Conservation (phyloP, 2,113 vertebrate species). For the Mugil cephalus region DNA sequence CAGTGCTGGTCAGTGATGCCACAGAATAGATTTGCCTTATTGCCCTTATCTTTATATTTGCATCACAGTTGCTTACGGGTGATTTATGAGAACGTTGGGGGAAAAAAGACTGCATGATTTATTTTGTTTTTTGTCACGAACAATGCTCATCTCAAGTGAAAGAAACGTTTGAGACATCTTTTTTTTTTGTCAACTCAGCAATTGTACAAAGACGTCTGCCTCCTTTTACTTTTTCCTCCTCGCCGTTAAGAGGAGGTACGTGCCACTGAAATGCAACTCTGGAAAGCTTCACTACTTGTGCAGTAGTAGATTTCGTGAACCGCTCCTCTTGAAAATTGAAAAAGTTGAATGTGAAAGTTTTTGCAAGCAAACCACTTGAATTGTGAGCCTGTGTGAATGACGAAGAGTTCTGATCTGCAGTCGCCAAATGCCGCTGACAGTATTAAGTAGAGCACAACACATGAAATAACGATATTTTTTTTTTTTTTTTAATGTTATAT, state of each 20-base stretch:
- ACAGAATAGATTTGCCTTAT: conserved; percentile 39
- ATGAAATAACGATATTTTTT: conserved; percentile 14
- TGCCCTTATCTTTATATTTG: conserved; percentile 8
- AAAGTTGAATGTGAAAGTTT: too few relatives aligned
- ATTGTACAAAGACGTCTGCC: conserved; percentile 34
- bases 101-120: conserved; percentile 10
- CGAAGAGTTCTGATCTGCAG: conserved; percentile 14
- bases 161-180: not conserved
- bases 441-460: conserved; percentile 57
- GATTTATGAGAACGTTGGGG: conserved; percentile 5
- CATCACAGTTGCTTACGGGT: not conserved
- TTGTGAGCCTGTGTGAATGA: conserved; percentile 22
- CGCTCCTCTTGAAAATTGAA: conserved; percentile 37
- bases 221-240: not conserved
- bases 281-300: conserved; percentile 32
- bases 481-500: conserved; percentile 22
- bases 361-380: conserved; percentile 61
- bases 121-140: conserved; percentile 5
- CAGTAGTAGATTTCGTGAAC: conserved; percentile 36
- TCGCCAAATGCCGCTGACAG: conserved; percentile 55
- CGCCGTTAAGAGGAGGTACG: conserved; percentile 1
- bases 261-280: conserved; percentile 33
- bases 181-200: conserved; percentile 10
- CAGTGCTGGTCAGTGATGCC: conserved; percentile 64
- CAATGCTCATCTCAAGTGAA: conserved; percentile 45